Evolutionary conservation across 2,113 vertebrate species (phyloP), one percentile per base, ranked within the genome.

Genomic region (Tricholaema leucomelas): DNA sequence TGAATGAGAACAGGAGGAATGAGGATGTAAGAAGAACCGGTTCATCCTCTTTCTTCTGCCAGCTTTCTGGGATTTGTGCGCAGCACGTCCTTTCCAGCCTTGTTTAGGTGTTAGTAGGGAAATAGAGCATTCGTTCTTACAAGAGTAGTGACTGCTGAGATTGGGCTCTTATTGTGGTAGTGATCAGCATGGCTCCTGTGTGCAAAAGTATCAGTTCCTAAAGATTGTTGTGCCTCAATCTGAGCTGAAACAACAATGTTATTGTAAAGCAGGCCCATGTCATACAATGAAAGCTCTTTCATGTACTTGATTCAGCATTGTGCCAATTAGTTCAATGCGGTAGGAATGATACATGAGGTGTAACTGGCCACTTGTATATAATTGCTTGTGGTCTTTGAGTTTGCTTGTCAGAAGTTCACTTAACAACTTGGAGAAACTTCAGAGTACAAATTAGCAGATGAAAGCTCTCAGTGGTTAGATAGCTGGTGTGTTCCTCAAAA

Each of bases 111-210:
- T 10, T 44, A 81, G 18, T 27, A 48, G 42, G 38, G 31, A 25
- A 69, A 19, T 5, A 9, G 42, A 81, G 27, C 8, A 2, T 40
- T 33, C 1, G 0, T 36, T 79, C 36, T 64, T 42, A 0, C 4
- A 17, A 3, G 12, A n/a, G 42, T 1, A 25, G 76, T 6, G 16
- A 5, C 7, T n/a, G 40, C 46, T 15, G 78, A 10, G 71, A 28
- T 20, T 46, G 55, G 55, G 12, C 70, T 73, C 8, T 71, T 36
- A 5, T 8, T 66, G 0, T 27, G 74, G 55, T 16, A 55, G 52
- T 2, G 28, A 61, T 28, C 15, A 21, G 38, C 31, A 5, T 0
- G 8, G 59, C 3, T 27, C 38, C 88, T 77, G 31, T 12, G 33
- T 18, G 65, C 1, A 2, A 75, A 25, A 24, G n/a, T 28, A 19